These are phyloP conservation scores for Orycteropus afer DNA, from an alignment of 2,113 vertebrate genomes.

Conservation along the genomic window DNA sequence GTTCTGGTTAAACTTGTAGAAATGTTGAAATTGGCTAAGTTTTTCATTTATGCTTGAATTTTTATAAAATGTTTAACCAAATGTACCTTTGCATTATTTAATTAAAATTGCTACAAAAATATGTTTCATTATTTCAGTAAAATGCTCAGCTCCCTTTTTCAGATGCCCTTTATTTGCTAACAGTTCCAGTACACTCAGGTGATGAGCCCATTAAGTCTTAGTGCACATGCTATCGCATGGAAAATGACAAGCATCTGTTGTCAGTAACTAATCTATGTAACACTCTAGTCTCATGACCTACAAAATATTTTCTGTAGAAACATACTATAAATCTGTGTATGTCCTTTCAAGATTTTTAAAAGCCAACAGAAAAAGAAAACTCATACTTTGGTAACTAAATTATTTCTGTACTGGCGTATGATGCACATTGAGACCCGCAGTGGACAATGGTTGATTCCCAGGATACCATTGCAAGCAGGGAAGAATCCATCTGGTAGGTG, in stretches of 20 bases:
- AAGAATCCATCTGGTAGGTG: neutral
- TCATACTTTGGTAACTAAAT: conserved; percentile 58
- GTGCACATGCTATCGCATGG: conserved; percentile 83
- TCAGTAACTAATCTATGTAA: conserved; percentile 66
- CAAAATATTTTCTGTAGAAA: conserved; percentile 72
- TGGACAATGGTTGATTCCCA: conserved; percentile 1
- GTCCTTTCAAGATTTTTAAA: conserved; percentile 61
- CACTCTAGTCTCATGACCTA: conserved; percentile 71
- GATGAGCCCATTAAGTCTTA: conserved; percentile 78
- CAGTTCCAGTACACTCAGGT: conserved; percentile 83
- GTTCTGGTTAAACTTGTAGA: conserved; percentile 81
- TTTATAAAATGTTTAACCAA: conserved; percentile 86
- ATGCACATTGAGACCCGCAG: conserved; percentile 19
- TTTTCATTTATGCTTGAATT: conserved; percentile 87
- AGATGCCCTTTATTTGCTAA: conserved; percentile 75
- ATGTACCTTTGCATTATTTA: conserved; percentile 86
- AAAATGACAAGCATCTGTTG: conserved; percentile 81
- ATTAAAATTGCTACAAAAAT: conserved; percentile 82
- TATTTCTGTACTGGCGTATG: conserved; percentile 36
- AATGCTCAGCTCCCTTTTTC: conserved; percentile 75
- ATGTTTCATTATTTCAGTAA: conserved; percentile 77
- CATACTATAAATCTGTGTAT: conserved; percentile 63
- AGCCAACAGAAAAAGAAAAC: conserved; percentile 63
- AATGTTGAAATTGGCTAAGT: conserved; percentile 81
- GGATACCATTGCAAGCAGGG: conserved; percentile 16